phyloP scores from a whole-genome alignment of 2,888 invertebrate genomes.

The Eremobia ochroleuca region DNA sequence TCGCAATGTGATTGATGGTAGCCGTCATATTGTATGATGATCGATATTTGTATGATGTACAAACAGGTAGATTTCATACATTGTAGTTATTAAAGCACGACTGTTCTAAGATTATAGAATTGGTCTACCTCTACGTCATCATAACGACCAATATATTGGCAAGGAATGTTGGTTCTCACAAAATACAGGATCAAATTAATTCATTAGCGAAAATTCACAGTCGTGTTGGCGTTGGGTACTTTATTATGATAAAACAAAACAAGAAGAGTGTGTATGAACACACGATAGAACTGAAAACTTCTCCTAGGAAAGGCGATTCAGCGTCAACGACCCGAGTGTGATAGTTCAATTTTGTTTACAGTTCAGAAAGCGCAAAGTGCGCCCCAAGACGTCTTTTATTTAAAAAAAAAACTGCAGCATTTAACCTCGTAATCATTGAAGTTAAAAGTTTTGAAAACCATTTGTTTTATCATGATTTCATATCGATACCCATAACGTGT shows the following conservation, averaged over 20 bases:
- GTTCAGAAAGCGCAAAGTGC: background rate
- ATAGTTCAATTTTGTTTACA: background rate
- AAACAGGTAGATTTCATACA: constrained; percentile 31
- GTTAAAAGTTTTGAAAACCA: background rate
- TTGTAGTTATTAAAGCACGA: constrained; percentile 6
- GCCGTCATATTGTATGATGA: too few species aligned
- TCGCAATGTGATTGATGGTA: constrained; percentile 20
- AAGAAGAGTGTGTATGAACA: background rate
- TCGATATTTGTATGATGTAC: background rate
- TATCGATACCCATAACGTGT: background rate
- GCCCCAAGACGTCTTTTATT: background rate
- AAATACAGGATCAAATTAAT: constrained; percentile 11
- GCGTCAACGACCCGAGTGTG: background rate
- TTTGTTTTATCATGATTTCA: background rate
- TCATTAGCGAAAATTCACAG: background rate
- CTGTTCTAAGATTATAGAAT: constrained; percentile 2
- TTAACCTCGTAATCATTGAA: background rate
- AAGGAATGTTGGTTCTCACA: constrained; percentile 18
- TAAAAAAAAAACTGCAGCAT: background rate
- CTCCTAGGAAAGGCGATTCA: background rate
- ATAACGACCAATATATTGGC: background rate
- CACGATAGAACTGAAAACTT: background rate
- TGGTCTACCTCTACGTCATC: background rate
- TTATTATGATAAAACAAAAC: background rate
- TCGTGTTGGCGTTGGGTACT: background rate